Evolutionary conservation across 2,113 vertebrate genomes (phyloP).

Genomic region (Crotalus tigris): DNA sequence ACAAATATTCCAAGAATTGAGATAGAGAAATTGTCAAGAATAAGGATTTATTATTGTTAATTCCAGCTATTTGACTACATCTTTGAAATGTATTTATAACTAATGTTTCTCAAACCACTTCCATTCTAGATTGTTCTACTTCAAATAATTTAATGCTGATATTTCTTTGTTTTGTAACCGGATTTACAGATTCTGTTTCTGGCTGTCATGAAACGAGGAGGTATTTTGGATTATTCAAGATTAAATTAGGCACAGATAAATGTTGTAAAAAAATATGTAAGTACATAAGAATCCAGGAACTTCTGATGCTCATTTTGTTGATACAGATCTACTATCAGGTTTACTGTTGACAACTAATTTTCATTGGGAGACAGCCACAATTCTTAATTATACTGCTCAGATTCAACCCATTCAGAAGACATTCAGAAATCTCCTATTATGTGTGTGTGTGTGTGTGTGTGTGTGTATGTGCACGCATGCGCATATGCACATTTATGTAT

Average conservation of each 20-base stretch:
- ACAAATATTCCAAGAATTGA: not conserved
- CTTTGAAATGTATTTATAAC: not conserved
- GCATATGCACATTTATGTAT: not conserved
- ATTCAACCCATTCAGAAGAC: not conserved
- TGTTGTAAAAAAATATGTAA: not conserved
- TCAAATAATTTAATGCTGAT: not conserved
- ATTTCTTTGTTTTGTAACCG: not conserved
- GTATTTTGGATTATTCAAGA: not conserved
- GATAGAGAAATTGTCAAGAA: not conserved
- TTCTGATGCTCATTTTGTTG: not conserved
- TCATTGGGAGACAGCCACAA: not conserved
- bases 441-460: not conserved
- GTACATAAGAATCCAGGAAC: not conserved
- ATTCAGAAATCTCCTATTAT: not conserved
- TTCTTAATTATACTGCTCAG: not conserved
- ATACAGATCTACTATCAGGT: not conserved
- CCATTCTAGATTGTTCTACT: not conserved
- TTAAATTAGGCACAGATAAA: not conserved
- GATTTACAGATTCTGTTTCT: not conserved
- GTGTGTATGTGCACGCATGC: not conserved
- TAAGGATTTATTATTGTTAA: not conserved
- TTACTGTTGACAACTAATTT: not conserved
- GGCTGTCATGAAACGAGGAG: not conserved
- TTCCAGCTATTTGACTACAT: not conserved
- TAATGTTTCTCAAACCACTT: not conserved